These are phyloP conservation scores for Gorsachius goisagi DNA, from an alignment of 2,113 vertebrate species.

Conservation along the genomic window DNA sequence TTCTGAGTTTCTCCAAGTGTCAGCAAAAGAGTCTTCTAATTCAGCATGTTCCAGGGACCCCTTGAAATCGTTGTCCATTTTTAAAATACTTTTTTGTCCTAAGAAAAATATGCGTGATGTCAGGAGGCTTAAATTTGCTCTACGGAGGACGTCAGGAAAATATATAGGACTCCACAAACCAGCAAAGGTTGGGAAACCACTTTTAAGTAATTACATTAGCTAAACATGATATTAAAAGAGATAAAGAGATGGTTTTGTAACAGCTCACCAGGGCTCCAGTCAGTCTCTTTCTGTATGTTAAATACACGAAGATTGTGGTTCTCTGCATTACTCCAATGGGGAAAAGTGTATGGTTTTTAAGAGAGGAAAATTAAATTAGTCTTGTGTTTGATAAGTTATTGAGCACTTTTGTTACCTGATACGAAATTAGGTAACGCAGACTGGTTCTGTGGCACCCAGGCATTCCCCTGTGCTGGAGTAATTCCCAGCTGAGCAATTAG, in stretches of 20 bases:
- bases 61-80: not conserved
- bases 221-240: not conserved
- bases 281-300: not conserved
- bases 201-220: not conserved
- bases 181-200: not conserved
- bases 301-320: not conserved
- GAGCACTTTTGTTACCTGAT: not conserved
- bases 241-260: not conserved
- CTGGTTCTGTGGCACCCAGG: not conserved
- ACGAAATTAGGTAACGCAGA: not conserved
- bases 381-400: not conserved
- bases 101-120: not conserved
- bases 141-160: not conserved
- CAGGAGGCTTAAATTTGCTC: not conserved
- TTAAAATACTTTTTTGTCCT: not conserved
- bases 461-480: not conserved
- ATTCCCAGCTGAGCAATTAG: not conserved
- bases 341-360: not conserved
- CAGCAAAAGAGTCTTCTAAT: not conserved
- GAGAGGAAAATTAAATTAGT: not conserved
- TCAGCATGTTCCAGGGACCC: not conserved
- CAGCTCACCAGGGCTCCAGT: not conserved
- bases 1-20: not conserved
- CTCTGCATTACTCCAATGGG: not conserved
- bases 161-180: not conserved